Conservation (phyloP, 92 coral and sea anemone species). For the Parazoanthus swiftii region DNA sequence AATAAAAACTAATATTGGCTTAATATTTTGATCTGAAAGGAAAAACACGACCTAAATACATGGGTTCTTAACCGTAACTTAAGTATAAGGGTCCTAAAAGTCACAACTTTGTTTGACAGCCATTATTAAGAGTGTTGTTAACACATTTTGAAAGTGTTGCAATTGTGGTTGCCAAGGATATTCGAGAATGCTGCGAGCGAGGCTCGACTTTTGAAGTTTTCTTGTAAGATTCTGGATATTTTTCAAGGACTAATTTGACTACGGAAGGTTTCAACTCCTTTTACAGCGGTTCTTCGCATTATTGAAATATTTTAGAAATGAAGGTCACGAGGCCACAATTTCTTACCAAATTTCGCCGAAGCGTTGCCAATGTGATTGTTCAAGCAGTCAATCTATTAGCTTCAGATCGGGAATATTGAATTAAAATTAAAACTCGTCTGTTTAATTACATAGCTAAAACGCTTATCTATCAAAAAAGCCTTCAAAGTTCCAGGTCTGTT, state of each 20-base stretch:
- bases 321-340: neutral
- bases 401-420: neutral
- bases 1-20: too few species aligned
- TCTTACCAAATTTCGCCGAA: neutral
- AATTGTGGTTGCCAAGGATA: slow-evolving; percentile 14
- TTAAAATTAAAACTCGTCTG: neutral
- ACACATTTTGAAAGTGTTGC: slow-evolving; percentile 1
- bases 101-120: too few species aligned
- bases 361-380: neutral
- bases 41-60: too few species aligned
- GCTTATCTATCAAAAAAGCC: neutral
- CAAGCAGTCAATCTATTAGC: neutral
- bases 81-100: too few species aligned
- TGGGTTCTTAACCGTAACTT: too few species aligned
- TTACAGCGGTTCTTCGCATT: neutral
- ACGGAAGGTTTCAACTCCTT: neutral
- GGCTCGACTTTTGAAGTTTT: neutral
- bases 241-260: neutral
- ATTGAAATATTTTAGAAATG: neutral
- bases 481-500: neutral
- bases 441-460: slow-evolving; percentile 1
- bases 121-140: neutral
- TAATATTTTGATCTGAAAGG: too few species aligned
- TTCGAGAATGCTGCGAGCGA: slow-evolving; percentile 2
- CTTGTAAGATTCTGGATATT: neutral